Evolutionary conservation across 2,888 invertebrate genomes (phyloP).

Genomic region (Noctua comes): DNA sequence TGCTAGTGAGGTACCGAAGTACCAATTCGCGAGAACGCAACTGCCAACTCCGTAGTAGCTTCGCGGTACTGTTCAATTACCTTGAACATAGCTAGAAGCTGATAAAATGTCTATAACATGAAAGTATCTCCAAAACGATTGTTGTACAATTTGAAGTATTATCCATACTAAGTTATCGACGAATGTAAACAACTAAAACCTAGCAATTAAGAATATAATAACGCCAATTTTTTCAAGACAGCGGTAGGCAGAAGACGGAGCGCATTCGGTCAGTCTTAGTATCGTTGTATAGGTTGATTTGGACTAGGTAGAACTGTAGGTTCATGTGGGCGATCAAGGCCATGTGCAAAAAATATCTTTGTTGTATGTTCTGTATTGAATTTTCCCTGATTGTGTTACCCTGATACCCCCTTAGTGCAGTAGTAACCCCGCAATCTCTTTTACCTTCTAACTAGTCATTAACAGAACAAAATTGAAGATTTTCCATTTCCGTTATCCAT

Average conservation of each 20-base stretch:
- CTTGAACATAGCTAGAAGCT: neutral
- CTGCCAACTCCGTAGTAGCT: neutral
- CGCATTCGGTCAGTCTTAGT: conserved; percentile 67
- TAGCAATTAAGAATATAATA: conserved; percentile 64
- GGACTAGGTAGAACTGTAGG: conserved; percentile 67
- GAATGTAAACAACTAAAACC: conserved; percentile 28
- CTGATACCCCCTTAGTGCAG: neutral
- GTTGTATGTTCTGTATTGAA: neutral
- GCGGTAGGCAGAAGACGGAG: conserved; percentile 75
- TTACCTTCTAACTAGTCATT: neutral
- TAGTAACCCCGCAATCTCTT: too few species aligned
- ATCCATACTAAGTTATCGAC: conserved; percentile 48
- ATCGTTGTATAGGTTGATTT: conserved; percentile 66
- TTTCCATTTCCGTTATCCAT: neutral
- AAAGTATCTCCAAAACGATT: neutral
- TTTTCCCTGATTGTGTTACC: neutral
- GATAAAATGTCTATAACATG: neutral
- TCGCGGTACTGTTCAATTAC: neutral
- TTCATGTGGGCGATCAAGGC: conserved; percentile 48
- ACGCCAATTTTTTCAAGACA: conserved; percentile 78
- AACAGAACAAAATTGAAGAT: neutral
- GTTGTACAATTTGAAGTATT: neutral
- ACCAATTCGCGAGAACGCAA: neutral
- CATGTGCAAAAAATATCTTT: conserved; percentile 59
- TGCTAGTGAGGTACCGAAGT: neutral